phyloP scores from a whole-genome alignment of 1,140 invertebrate genomes.

The Drosophila kanapiae region DNA sequence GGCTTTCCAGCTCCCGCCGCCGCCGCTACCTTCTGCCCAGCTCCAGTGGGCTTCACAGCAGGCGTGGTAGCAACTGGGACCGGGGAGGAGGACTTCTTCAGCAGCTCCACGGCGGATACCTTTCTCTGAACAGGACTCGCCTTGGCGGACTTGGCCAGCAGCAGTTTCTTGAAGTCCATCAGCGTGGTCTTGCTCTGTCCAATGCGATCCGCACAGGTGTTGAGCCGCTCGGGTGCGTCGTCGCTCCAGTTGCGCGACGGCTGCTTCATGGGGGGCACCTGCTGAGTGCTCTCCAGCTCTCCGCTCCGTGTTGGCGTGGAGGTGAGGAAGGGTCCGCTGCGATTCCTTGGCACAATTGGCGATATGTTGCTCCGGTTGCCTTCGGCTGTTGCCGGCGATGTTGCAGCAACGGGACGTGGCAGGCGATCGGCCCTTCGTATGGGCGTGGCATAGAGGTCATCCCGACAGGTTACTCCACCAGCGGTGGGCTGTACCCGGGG shows the following conservation, averaged over 20 bases:
- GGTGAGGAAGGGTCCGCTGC: slow-evolving; percentile 86
- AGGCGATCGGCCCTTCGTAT: slow-evolving; percentile 75
- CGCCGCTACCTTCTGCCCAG: slow-evolving; percentile 18
- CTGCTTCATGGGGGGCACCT: slow-evolving; percentile 71
- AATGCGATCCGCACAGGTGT: slow-evolving; percentile 87
- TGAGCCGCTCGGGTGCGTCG: slow-evolving; percentile 86
- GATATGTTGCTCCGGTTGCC: slow-evolving; percentile 86
- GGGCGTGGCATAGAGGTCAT: slow-evolving; percentile 84
- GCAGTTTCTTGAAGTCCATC: slow-evolving; percentile 92
- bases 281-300: slow-evolving; percentile 34
- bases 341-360: slow-evolving; percentile 88
- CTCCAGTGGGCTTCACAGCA: background rate
- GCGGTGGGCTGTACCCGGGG: slow-evolving; percentile 43
- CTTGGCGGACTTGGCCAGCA: slow-evolving; percentile 88
- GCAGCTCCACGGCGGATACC: slow-evolving; percentile 92
- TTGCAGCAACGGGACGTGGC: slow-evolving; percentile 59
- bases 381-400: slow-evolving; percentile 1
- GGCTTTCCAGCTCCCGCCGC: slow-evolving; percentile 49
- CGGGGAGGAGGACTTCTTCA: slow-evolving; percentile 87
- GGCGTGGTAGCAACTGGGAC: background rate
- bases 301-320: slow-evolving; percentile 85
- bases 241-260: slow-evolving; percentile 73
- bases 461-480: slow-evolving; percentile 63
- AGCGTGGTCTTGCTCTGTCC: slow-evolving; percentile 89
- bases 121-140: slow-evolving; percentile 86